phyloP scores from a whole-genome alignment of 2,888 invertebrate genomes.

The Eledona agricola region DNA sequence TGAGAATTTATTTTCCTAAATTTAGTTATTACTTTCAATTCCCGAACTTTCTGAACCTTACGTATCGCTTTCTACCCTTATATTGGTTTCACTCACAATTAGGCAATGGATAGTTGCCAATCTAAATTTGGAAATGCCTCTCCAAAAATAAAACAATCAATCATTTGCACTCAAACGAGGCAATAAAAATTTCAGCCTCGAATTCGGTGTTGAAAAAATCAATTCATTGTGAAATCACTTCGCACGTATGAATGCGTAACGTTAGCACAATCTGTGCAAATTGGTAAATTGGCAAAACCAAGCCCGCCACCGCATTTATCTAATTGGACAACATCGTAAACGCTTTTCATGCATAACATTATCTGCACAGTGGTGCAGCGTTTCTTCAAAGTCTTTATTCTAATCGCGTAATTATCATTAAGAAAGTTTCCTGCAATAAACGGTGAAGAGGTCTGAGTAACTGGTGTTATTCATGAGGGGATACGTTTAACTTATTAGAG shows the following conservation, averaged over 20 bases:
- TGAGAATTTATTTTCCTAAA: too few relatives aligned
- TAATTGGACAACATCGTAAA: slow-evolving; percentile 1
- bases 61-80: too few relatives aligned
- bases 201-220: too few relatives aligned
- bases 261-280: background rate
- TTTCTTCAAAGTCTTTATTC: slow-evolving; percentile 5
- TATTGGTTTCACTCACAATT: too few relatives aligned
- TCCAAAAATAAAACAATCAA: too few relatives aligned
- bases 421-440: slow-evolving; percentile 8
- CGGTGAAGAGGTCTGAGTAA: slow-evolving; percentile 4
- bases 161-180: too few relatives aligned
- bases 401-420: slow-evolving; percentile 20
- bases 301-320: background rate
- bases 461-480: slow-evolving; percentile 5
- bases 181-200: background rate
- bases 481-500: too few relatives aligned
- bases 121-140: too few relatives aligned
- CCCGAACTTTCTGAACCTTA: too few relatives aligned
- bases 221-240: too few relatives aligned
- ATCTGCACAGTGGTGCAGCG: background rate
- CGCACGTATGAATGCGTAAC: slow-evolving; percentile 2
- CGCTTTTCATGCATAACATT: slow-evolving; percentile 3
- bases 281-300: slow-evolving; percentile 1
- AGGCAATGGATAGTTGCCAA: too few relatives aligned
- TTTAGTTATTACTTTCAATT: too few relatives aligned